These are phyloP conservation scores for Trichogramma dendrolimi DNA, from an alignment of 2,888 invertebrate genomes.

Conservation along the genomic window DNA sequence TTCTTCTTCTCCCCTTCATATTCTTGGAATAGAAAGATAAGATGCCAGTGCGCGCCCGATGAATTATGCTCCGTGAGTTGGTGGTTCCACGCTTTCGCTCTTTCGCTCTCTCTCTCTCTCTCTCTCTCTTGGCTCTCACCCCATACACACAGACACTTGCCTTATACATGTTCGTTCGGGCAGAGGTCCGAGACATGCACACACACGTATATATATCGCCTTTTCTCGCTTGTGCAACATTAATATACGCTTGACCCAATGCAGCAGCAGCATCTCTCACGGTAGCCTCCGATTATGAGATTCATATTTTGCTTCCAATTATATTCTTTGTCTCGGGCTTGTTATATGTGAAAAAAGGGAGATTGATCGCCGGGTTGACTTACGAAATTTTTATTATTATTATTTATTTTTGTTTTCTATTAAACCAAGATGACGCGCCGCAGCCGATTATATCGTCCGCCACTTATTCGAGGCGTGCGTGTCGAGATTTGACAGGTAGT, in stretches of 20 bases:
- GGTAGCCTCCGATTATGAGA: constrained; percentile 31
- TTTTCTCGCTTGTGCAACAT: too few relatives aligned
- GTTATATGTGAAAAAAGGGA: background rate
- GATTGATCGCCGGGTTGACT: constrained; percentile 12
- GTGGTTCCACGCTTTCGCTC: background rate
- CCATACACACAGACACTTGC: too few relatives aligned
- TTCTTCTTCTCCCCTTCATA: constrained; percentile 2
- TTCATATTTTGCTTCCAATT: constrained; percentile 42
- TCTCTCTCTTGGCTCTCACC: too few relatives aligned
- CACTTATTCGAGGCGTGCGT: too few relatives aligned
- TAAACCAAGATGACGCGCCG: too few relatives aligned
- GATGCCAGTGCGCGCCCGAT: constrained; percentile 21
- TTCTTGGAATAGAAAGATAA: constrained; percentile 32
- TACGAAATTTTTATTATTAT: too few relatives aligned
- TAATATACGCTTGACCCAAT: too few relatives aligned
- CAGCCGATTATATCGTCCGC: too few relatives aligned
- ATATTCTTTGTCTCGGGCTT: constrained; percentile 20
- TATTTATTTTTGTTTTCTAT: too few relatives aligned
- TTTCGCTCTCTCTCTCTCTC: too few relatives aligned
- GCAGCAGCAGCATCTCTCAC: constrained; percentile 1
- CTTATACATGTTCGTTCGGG: background rate
- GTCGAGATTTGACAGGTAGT: too few relatives aligned
- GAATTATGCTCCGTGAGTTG: constrained; percentile 6
- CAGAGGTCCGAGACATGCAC: background rate
- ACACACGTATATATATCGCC: too few relatives aligned